phyloP scores from a whole-genome alignment of 35 echinoderm and acorn worm species.

The Strongylocentrotus purpuratus region DNA sequence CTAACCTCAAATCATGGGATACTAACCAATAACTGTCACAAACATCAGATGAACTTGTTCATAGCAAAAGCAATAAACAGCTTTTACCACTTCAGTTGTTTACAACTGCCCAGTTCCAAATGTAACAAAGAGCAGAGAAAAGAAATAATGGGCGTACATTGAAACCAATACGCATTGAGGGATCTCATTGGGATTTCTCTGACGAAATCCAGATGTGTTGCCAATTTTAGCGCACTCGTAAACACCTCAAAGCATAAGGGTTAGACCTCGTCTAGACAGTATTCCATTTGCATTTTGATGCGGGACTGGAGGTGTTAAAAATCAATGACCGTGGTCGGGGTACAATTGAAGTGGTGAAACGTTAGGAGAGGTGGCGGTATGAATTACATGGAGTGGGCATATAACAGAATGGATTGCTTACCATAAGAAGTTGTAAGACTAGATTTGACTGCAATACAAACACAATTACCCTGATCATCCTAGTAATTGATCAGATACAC shows the following conservation, averaged over 20 bases:
- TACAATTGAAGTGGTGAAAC: neutral
- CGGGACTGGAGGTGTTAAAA: neutral
- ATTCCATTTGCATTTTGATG: constrained; percentile 18
- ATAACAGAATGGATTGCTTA: neutral
- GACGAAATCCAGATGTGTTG: constrained; percentile 3
- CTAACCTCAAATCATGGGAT: neutral
- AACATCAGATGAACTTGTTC: neutral
- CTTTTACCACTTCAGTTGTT: neutral
- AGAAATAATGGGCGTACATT: neutral
- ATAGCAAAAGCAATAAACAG: constrained; percentile 13
- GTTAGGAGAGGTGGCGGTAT: neutral
- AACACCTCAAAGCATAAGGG: neutral
- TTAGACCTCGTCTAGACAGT: neutral
- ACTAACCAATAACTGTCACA: neutral
- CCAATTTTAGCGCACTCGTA: neutral
- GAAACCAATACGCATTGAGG: neutral
- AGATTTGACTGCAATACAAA: neutral
- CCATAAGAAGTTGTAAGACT: neutral
- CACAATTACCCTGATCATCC: neutral
- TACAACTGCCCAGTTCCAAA: neutral
- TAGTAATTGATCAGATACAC: neutral
- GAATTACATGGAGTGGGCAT: neutral
- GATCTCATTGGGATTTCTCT: constrained; percentile 10
- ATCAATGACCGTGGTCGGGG: neutral
- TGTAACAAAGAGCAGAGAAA: neutral